phyloP scores from a whole-genome alignment of 2,888 invertebrate species.

The Cheilosia grossa region DNA sequence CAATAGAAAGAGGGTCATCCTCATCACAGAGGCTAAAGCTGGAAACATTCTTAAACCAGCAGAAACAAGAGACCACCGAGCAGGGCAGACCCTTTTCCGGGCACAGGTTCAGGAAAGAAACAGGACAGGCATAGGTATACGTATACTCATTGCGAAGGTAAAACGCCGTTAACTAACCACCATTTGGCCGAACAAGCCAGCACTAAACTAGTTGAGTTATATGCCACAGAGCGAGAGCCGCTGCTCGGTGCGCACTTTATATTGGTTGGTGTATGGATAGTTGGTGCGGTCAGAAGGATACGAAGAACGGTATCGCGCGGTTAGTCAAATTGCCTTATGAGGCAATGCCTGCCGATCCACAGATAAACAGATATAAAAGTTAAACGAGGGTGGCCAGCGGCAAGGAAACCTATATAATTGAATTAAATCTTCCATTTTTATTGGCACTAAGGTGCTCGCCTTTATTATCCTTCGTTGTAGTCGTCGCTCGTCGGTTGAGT shows the following conservation, averaged over 20 bases:
- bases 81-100: constrained; percentile 22
- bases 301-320: constrained; percentile 58
- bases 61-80: neutral
- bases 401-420: constrained; percentile 72
- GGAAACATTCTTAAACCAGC: constrained; percentile 17
- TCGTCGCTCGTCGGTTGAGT: constrained; percentile 34
- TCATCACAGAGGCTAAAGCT: neutral
- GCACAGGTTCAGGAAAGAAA: constrained; percentile 41
- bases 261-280: constrained; percentile 16
- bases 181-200: constrained; percentile 64
- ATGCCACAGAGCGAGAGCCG: constrained; percentile 10
- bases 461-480: constrained; percentile 63
- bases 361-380: constrained; percentile 73
- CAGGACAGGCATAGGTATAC: neutral
- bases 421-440: constrained; percentile 75
- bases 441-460: constrained; percentile 73
- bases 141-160: constrained; percentile 43
- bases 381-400: constrained; percentile 67
- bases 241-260: constrained; percentile 36
- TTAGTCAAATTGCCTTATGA: constrained; percentile 62
- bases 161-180: constrained; percentile 27
- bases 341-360: constrained; percentile 65
- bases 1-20: constrained; percentile 7
- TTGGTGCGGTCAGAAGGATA: constrained; percentile 17
- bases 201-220: constrained; percentile 73